Evolutionary conservation across 92 coral and sea anemone species (phyloP).

Genomic region (Actinernus sp.): DNA sequence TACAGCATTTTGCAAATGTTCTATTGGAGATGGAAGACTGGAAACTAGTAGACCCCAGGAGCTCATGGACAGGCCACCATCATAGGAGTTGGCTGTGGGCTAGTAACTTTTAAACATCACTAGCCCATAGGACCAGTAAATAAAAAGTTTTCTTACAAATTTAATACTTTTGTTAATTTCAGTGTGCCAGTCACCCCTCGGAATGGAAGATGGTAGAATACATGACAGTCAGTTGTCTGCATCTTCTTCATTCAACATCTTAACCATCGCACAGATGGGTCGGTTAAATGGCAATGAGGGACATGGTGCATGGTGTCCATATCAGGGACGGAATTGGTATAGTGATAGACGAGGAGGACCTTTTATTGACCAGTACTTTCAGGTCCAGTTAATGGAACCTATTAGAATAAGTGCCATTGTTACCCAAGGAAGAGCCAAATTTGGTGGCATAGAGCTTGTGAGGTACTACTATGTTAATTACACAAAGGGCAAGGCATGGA

Average conservation of each 20-base stretch:
- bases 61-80: no score
- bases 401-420: conserved; percentile 64
- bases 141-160: no score
- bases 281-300: conserved; percentile 34
- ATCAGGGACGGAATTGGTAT: conserved; percentile 3
- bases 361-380: conserved; percentile 55
- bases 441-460: conserved; percentile 52
- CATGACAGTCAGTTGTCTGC: conserved; percentile 63
- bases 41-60: no score
- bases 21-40: no score
- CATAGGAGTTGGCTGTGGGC: no score
- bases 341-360: conserved; percentile 24
- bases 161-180: no score
- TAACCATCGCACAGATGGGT: conserved; percentile 38
- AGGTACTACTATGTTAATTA: conserved; percentile 47
- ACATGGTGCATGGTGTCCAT: conserved; percentile 90
- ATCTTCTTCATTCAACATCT: conserved; percentile 5
- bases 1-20: no score
- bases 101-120: no score
- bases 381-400: conserved; percentile 37
- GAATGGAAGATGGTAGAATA: conserved; percentile 79
- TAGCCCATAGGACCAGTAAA: no score
- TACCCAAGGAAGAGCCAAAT: conserved; percentile 65
- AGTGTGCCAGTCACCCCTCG: conserved; percentile 70
- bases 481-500: not conserved